phyloP scores from a whole-genome alignment of 2,797 vertebrate genomes.

The Pristis pectinata region DNA sequence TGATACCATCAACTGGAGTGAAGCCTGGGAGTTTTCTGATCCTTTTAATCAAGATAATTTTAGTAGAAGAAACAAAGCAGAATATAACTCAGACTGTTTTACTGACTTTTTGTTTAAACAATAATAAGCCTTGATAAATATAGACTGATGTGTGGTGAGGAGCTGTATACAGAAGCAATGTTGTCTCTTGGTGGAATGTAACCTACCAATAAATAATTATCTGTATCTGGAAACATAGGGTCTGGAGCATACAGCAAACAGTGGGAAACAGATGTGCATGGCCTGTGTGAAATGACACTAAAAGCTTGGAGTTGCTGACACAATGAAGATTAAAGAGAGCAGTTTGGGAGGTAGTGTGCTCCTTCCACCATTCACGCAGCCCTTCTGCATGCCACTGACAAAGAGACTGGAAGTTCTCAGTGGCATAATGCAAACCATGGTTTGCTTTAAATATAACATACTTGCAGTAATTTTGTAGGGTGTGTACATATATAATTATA shows the following conservation, averaged over 20 bases:
- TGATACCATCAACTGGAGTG: not conserved
- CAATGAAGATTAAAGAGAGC: not conserved
- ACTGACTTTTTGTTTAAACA: slow-evolving; percentile 8
- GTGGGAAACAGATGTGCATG: not conserved
- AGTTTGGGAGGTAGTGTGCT: no score
- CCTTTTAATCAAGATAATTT: not conserved
- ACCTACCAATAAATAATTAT: slow-evolving; percentile 39
- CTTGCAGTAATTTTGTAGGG: not conserved
- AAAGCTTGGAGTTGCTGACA: not conserved
- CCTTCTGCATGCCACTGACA: no score
- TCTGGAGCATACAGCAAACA: slow-evolving; percentile 34
- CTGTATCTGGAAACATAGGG: slow-evolving; percentile 30
- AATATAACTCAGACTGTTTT: not conserved
- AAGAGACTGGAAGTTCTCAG: not conserved
- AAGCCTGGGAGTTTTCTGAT: not conserved
- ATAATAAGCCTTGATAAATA: not conserved
- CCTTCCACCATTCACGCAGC: no score
- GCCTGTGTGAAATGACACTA: slow-evolving; percentile 10
- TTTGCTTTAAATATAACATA: not conserved
- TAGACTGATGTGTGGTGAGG: not conserved
- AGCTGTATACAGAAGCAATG: not conserved
- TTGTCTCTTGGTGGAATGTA: not conserved
- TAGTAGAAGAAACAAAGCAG: not conserved
- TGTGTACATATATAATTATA: not conserved
- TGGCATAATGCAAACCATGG: no score